Conservation (phyloP, 2,797 vertebrate genomes). For the Hydrocynus forskahlii region DNA sequence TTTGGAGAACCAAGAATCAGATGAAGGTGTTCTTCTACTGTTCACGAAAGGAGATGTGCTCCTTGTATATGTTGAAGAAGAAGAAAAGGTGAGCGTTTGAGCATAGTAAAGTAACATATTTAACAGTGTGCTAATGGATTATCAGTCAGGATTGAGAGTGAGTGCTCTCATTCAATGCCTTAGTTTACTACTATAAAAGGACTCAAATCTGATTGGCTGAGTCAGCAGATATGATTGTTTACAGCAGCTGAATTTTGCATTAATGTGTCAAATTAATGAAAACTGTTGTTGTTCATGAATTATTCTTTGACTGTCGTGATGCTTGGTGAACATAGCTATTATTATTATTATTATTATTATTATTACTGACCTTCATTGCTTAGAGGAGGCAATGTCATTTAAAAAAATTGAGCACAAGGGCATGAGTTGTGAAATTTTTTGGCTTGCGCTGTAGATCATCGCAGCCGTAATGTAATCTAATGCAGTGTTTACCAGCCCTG, state of each 20-base stretch:
- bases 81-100: slow-evolving; percentile 56
- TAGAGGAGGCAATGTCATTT: background rate
- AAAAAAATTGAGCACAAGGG: too few relatives aligned
- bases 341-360: background rate
- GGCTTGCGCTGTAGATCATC: too few relatives aligned
- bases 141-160: background rate
- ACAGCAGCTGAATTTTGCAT: too few relatives aligned
- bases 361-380: background rate
- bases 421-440: too few relatives aligned
- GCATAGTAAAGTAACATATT: background rate
- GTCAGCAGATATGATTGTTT: too few relatives aligned
- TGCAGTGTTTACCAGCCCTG: too few relatives aligned
- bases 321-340: background rate
- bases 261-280: too few relatives aligned
- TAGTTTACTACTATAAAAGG: too few relatives aligned
- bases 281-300: too few relatives aligned
- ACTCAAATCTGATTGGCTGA: too few relatives aligned
- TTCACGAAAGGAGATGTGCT: slow-evolving; percentile 75
- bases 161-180: background rate
- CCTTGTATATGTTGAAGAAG: slow-evolving; percentile 65
- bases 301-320: background rate
- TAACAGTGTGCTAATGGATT: background rate
- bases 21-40: slow-evolving; percentile 66
- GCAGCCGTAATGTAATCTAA: too few relatives aligned
- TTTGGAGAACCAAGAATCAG: slow-evolving; percentile 63